Conservation (phyloP, 37 sponge, comb jelly and placozoan species). For the Axinella damicornis region DNA sequence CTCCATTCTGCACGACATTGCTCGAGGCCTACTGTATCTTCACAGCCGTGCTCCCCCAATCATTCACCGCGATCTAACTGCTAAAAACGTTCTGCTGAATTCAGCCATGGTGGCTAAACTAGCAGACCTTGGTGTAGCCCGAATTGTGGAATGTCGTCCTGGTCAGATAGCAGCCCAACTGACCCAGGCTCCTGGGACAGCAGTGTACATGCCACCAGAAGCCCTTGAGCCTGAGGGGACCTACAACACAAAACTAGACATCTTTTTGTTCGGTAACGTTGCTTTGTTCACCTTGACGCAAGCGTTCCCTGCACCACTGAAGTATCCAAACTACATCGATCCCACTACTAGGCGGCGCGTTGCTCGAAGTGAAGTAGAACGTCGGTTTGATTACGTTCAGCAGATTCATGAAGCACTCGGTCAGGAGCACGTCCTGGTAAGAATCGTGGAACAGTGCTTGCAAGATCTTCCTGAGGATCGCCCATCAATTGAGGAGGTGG, state of each 20-base stretch:
- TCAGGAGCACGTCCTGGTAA: too few species aligned
- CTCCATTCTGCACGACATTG: background rate
- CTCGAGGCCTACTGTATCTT: conserved; percentile 58
- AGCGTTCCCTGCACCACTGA: background rate
- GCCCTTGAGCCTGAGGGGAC: background rate
- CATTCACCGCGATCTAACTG: conserved; percentile 77
- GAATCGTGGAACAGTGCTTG: too few species aligned
- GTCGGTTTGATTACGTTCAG: too few species aligned
- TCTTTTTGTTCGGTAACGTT: background rate
- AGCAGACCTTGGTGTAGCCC: background rate
- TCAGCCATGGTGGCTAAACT: conserved; percentile 3
- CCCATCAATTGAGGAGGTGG: too few species aligned
- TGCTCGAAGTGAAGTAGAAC: too few species aligned
- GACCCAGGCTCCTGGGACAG: background rate
- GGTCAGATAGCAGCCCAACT: background rate
- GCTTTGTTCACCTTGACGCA: background rate
- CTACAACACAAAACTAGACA: background rate
- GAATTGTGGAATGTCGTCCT: background rate
- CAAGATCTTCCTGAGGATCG: too few species aligned
- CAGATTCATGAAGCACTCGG: too few species aligned
- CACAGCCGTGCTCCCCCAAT: conserved; percentile 67
- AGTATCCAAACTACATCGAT: too few species aligned
- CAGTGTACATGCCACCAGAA: conserved; percentile 2
- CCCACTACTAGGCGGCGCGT: too few species aligned
- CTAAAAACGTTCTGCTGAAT: conserved; percentile 72